These are phyloP conservation scores for Limnothrissa miodon DNA, from an alignment of 2,113 vertebrate species.

Conservation along the genomic window DNA sequence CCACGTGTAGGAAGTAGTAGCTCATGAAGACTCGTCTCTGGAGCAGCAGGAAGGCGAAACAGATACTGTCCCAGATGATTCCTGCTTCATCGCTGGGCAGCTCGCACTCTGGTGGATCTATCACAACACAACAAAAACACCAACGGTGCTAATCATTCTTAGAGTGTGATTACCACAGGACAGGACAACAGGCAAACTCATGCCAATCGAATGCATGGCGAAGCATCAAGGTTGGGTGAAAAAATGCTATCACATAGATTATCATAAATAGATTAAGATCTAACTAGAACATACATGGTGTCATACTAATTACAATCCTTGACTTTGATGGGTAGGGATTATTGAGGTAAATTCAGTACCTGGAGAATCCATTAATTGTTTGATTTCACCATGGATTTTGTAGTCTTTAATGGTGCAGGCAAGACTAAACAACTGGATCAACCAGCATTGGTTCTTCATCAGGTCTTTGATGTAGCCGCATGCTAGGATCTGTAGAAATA, in stretches of 20 bases:
- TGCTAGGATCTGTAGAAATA: constrained; percentile 82
- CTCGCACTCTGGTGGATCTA: constrained; percentile 67
- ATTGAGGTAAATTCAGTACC: background rate
- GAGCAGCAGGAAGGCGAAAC: constrained; percentile 93
- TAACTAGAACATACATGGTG: no score
- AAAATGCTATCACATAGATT: no score
- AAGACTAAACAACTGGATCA: constrained; percentile 92
- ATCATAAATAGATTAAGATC: no score
- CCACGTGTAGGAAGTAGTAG: constrained; percentile 97
- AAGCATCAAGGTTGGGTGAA: no score
- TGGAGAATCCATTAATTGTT: background rate
- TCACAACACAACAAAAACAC: background rate
- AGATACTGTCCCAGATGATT: constrained; percentile 99
- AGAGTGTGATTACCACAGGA: no score
- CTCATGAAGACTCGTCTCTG: constrained; percentile 99
- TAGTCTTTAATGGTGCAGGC: constrained; percentile 91
- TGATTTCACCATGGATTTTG: background rate
- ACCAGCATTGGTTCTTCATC: constrained; percentile 86
- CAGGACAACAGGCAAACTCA: no score
- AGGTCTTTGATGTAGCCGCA: constrained; percentile 90
- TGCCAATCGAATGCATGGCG: no score
- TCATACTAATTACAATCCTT: no score
- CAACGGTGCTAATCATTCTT: background rate
- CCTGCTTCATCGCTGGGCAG: constrained; percentile 90
- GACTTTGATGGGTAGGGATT: no score